Base-by-base conservation (phyloP, 53 echinoderm and acorn worm species). In the Patiria pectinifera region DNA sequence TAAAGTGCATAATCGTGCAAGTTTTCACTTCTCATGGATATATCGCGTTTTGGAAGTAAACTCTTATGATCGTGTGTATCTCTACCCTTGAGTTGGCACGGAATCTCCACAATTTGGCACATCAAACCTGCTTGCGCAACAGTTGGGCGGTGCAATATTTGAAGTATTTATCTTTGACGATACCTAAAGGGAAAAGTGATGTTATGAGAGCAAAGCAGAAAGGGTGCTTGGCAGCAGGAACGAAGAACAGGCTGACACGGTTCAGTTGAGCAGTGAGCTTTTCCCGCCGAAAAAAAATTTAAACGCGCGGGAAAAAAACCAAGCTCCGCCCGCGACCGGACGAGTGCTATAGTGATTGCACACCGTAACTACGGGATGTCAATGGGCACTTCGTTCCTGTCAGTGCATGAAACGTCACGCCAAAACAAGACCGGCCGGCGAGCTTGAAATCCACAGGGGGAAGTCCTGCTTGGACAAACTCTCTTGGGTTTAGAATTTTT, bases 301-400 rank as follows among this genome's bases (percentile, higher is more conserved):
- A 66, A 53, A 5, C 53, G 53, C 53, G 53, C 53, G 53, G 53
- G 19, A 18, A 11, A 13, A 18, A 11, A 66, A 66, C 2, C 66
- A 66, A 66, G 66, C 19, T 66, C 66, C 66, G 12, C 15, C 66
- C 66, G 66, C 66, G 19, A 18, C 19, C 66, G 66, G 3, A 3
- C 19, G 15, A 66, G 66, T 66, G 66, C 66, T 66, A 16, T 66
- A 66, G 15, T 66, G 76, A 76, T 26, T 21, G 26, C 76, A 76
- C 26, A 76, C 76, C 76, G 76, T 76, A 76, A 26, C 76, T 76
- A 43, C 76, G 43, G 25, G 76, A 19, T 76, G 25, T 76, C 43
- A 76, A 76, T 26, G 43, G 76, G 43, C 76, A 76, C 76, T 76
- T 43, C 25, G 66, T 71, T 71, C 21, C 13, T 5, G 71, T 71